phyloP scores from a whole-genome alignment of 2,797 vertebrate genomes.

The Apogon hyalosoma region DNA sequence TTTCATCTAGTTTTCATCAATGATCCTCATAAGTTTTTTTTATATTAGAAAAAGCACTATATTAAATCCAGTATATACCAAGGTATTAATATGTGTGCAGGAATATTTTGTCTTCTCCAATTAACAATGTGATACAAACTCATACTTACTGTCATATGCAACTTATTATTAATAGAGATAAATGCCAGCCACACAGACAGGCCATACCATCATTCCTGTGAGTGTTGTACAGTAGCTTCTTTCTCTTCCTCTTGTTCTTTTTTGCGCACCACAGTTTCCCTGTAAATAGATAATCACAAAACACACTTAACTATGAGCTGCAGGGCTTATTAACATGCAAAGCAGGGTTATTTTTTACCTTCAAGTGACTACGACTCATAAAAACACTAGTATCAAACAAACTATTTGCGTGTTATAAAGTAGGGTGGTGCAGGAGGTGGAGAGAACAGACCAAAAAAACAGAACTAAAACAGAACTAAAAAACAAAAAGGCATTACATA shows the following conservation, averaged over 20 bases:
- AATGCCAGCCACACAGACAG: not conserved
- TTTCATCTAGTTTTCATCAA: too few species aligned
- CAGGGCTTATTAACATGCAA: not conserved
- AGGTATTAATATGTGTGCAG: too few species aligned
- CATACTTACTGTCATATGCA: not conserved
- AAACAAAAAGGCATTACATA: too few species aligned
- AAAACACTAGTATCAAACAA: not conserved
- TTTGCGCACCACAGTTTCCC: conserved; percentile 99
- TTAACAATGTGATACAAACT: not conserved
- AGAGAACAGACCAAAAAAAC: too few species aligned
- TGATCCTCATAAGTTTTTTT: too few species aligned
- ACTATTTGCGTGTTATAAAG: not conserved
- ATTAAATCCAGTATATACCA: too few species aligned
- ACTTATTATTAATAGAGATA: not conserved
- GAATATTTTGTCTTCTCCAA: not conserved
- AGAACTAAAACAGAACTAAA: too few species aligned
- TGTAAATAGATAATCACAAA: conserved; percentile 53
- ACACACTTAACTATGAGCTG: not conserved
- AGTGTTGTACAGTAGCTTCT: conserved; percentile 93
- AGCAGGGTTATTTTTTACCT: too few species aligned
- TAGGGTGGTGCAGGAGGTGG: too few species aligned
- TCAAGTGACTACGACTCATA: too few species aligned
- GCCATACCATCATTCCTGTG: conserved; percentile 92
- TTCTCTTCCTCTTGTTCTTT: conserved; percentile 98
- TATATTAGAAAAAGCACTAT: too few species aligned